phyloP scores from a whole-genome alignment of 2,888 invertebrate genomes.

The Lepidocyrtoides sp. region DNA sequence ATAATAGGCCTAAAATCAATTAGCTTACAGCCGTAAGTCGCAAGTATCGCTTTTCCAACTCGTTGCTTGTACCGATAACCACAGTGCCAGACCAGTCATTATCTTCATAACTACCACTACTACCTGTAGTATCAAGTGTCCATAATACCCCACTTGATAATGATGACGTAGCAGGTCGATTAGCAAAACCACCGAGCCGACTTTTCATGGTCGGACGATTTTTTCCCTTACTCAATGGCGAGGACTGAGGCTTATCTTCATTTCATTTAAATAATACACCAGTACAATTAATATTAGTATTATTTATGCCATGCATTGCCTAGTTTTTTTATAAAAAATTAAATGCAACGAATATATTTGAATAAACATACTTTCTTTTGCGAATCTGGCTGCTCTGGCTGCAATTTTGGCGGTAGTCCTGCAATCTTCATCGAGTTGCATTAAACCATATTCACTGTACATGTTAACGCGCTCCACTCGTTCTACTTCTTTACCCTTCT shows the following conservation, averaged over 20 bases:
- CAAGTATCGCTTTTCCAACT: slow-evolving; percentile 98
- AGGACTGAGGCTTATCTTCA: slow-evolving; percentile 62
- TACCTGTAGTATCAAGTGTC: slow-evolving; percentile 83
- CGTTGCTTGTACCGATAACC: slow-evolving; percentile 88
- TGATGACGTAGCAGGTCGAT: slow-evolving; percentile 18
- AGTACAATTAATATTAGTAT: neutral
- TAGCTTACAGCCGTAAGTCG: slow-evolving; percentile 92
- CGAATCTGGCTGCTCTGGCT: slow-evolving; percentile 96
- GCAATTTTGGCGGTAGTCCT: slow-evolving; percentile 91
- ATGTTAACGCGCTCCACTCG: slow-evolving; percentile 79
- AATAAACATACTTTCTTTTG: slow-evolving; percentile 86
- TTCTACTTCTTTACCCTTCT: slow-evolving; percentile 70
- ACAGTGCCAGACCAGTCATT: slow-evolving; percentile 74
- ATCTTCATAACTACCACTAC: slow-evolving; percentile 64
- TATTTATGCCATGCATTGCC: no score
- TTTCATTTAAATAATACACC: neutral
- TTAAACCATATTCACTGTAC: slow-evolving; percentile 84
- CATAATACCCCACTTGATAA: slow-evolving; percentile 73
- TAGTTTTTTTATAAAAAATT: no score
- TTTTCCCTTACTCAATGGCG: slow-evolving; percentile 57
- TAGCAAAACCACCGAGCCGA: slow-evolving; percentile 85
- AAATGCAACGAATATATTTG: neutral
- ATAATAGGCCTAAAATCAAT: slow-evolving; percentile 26
- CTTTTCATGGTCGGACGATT: slow-evolving; percentile 82
- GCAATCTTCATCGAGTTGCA: slow-evolving; percentile 85